phyloP scores from a whole-genome alignment of 1,140 invertebrate species.

The Brachionus plicatilis region DNA sequence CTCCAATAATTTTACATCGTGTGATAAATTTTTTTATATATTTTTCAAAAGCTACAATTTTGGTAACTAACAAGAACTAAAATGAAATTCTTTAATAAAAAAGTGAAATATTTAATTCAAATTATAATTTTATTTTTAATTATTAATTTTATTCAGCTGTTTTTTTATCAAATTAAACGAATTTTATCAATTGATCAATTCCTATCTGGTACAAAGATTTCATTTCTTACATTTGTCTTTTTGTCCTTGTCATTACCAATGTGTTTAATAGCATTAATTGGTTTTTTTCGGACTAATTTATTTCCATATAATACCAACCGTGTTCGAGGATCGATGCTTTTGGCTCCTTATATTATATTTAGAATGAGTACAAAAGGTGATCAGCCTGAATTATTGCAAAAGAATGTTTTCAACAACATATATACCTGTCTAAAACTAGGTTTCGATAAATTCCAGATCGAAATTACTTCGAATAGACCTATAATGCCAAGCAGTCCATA shows the following conservation, averaged over 20 bases:
- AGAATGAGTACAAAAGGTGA: slow-evolving; percentile 89
- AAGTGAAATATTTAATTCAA: neutral
- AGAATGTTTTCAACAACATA: slow-evolving; percentile 80
- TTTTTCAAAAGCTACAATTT: too few species aligned
- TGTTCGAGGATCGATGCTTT: slow-evolving; percentile 76
- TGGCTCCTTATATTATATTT: slow-evolving; percentile 90
- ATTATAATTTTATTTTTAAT: neutral
- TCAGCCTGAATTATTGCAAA: slow-evolving; percentile 79
- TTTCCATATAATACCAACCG: slow-evolving; percentile 80
- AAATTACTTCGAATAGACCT: slow-evolving; percentile 89
- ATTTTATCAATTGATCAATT: neutral
- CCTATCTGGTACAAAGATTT: neutral
- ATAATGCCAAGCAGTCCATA: slow-evolving; percentile 63
- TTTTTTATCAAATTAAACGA: neutral
- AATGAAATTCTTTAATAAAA: too few species aligned
- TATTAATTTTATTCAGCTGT: neutral
- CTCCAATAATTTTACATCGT: too few species aligned
- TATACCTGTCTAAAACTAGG: slow-evolving; percentile 80
- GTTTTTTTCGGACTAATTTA: slow-evolving; percentile 82
- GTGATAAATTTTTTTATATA: too few species aligned
- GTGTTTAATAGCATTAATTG: slow-evolving; percentile 67
- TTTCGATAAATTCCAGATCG: slow-evolving; percentile 89
- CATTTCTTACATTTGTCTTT: slow-evolving; percentile 44
- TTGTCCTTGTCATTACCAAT: slow-evolving; percentile 43
- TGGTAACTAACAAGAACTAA: too few species aligned